A percentile compares a stretch with the other conserved stretches of the same genome.
These are phyloP conservation scores for Pinna nobilis DNA, from an alignment of 1,140 invertebrate genomes.

Conservation along the genomic window DNA sequence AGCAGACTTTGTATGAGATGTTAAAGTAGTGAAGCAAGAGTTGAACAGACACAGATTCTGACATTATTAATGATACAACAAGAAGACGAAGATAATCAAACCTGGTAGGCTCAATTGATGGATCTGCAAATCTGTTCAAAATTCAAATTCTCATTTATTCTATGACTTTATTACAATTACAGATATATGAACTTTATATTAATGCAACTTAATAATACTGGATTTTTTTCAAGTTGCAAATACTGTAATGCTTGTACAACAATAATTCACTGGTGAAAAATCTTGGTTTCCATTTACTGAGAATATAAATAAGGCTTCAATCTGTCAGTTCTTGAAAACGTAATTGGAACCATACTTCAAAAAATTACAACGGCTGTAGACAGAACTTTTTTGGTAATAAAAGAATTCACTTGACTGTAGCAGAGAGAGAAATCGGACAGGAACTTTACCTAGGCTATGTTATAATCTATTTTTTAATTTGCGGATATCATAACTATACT, in stretches of 20 bases:
- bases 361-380: neutral
- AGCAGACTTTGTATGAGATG: neutral
- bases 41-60: neutral
- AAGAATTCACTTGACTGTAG: neutral
- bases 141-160: neutral
- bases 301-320: neutral
- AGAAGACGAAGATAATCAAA: constrained; percentile 9
- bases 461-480: neutral
- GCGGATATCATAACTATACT: constrained; percentile 33
- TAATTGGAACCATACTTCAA: neutral
- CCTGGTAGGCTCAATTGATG: constrained; percentile 8
- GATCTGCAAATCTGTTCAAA: constrained; percentile 10
- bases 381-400: neutral
- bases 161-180: neutral
- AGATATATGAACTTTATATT: neutral
- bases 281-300: neutral
- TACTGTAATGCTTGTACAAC: neutral
- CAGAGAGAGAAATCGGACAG: neutral
- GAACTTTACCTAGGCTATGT: too few species aligned
- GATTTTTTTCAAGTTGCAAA: neutral
- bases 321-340: neutral
- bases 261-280: neutral
- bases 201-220: neutral
- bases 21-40: neutral
- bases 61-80: constrained; percentile 1